Percentiles rank a stretch among this genome's conserved stretches.
Conservation (phyloP, 1,140 invertebrate species). For the Micrasema minimum region DNA sequence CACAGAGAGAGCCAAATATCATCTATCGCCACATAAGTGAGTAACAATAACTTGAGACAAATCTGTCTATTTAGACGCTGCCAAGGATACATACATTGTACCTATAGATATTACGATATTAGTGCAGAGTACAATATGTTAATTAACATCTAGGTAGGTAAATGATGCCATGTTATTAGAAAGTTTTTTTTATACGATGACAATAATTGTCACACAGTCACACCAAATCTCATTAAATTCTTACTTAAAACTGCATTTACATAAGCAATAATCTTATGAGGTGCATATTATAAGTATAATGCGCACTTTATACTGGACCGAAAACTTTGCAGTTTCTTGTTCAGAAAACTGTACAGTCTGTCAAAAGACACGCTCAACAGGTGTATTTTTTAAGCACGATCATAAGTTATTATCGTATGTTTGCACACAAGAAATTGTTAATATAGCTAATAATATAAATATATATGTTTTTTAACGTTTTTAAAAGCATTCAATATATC, state of each 20-base stretch:
- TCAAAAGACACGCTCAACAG: too few species aligned
- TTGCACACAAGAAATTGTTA: too few species aligned
- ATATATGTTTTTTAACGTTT: too few species aligned
- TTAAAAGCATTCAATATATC: too few species aligned
- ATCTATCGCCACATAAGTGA: constrained; percentile 24
- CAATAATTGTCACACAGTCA: not conserved
- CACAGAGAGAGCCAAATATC: constrained; percentile 4
- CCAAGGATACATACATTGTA: constrained; percentile 21
- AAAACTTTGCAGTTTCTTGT: too few species aligned
- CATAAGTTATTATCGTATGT: too few species aligned
- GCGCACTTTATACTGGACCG: too few species aligned
- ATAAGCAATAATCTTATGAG: not conserved
- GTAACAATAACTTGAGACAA: constrained; percentile 30
- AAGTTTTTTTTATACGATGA: not conserved
- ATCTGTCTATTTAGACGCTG: constrained; percentile 25
- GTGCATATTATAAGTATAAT: too few species aligned
- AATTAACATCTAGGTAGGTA: not conserved
- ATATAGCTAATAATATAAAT: too few species aligned
- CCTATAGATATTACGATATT: not conserved
- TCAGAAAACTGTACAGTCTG: too few species aligned
- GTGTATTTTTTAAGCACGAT: too few species aligned
- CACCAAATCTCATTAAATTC: not conserved
- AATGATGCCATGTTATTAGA: not conserved
- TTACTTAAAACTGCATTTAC: not conserved
- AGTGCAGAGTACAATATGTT: not conserved